Evolutionary conservation across 2,113 vertebrate species (phyloP).

Genomic region (Pseudorectes ferrugineus): DNA sequence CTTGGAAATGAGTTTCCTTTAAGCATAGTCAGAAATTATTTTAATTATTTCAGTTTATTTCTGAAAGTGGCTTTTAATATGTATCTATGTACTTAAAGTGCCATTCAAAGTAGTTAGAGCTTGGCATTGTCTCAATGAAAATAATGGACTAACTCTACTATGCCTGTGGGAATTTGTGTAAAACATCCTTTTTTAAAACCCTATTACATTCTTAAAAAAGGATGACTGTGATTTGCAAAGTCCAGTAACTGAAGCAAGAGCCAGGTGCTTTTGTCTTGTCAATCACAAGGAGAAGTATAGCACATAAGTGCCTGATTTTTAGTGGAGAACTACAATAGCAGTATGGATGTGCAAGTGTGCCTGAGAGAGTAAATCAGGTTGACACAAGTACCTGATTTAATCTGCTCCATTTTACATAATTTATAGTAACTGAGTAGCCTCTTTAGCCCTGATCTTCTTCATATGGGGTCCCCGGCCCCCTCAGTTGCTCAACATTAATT

Average conservation of each 20-base stretch:
- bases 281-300: neutral
- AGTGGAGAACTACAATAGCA: neutral
- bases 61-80: conserved; percentile 11
- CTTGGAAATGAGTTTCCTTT: conserved; percentile 19
- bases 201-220: neutral
- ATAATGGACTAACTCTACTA: neutral
- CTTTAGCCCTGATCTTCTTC: neutral
- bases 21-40: conserved; percentile 11
- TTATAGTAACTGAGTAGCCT: neutral
- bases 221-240: neutral
- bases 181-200: neutral
- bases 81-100: neutral
- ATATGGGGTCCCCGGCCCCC: neutral
- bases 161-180: neutral
- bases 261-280: neutral
- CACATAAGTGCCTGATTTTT: neutral
- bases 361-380: neutral
- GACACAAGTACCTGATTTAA: neutral
- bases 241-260: neutral
- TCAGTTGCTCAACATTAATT: neutral
- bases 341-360: neutral
- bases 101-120: neutral
- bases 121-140: neutral
- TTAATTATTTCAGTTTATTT: conserved; percentile 22
- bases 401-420: neutral